Base-by-base conservation (phyloP, 2,113 vertebrate genomes). In the Thomomys bottae region DNA sequence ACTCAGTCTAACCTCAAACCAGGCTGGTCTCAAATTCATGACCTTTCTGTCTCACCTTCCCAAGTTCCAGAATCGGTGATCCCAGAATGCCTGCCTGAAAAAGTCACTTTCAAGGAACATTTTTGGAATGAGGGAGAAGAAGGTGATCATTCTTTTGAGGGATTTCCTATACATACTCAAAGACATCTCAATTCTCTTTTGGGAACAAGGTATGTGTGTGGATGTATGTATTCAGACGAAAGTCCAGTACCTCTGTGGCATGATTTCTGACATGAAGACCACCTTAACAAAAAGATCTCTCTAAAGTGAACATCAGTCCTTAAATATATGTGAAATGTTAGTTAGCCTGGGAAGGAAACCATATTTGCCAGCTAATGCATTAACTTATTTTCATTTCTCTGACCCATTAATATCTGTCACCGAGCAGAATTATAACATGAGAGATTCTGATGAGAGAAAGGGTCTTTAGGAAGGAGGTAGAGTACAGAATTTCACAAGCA, bases 381-480 rank as follows among this genome's bases (percentile, higher is more conserved):
- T 85, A 88, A 54, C 4, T 34, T 85, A 73, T 59, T 93, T 89
- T 94, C 88, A 93, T 88, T 90, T 90, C 67, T 83, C 83, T 70
- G 57, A 92, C 67, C 92, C 77, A 92, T 92, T 93, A 70, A 92
- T 77, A 88, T 57, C 40, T 45, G 67, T 94, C 91, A 78, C n/a
- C 45, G 28, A 38, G 49, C 28, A 83, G 40, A 91, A 36, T 63
- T 72, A 80, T 85, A 54, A n/a, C 59, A 32, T 1, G 3, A 42
- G n/a, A 84, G 26, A 79, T 71, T 78, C 30, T 66, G 40, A 84
- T 72, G 67, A 90, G 67, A 76, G 67, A 76, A 92, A 80, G 3
- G 18, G 40, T 49, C 20, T 42, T 49, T 38, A 6, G 42, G 24
- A 40, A 88, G 85, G 49, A 78, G 30, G 54, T 26, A 49, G 6